Evolutionary conservation across 2,888 invertebrate genomes (phyloP), one percentile per base, ranked within the genome.

Genomic region (Meghimatium bilineatum): DNA sequence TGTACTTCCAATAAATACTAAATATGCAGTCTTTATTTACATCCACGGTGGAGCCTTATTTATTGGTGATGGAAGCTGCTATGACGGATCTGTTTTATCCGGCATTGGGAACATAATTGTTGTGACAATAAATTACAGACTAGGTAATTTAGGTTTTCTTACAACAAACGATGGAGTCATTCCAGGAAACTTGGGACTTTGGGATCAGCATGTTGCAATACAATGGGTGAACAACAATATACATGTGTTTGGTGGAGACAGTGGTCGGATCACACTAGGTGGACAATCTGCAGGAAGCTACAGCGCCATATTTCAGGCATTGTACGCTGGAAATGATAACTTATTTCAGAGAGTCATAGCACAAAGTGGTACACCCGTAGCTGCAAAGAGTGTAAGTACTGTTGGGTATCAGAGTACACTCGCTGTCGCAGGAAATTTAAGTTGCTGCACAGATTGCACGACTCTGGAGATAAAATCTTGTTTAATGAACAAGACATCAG

Each of bases 41-140:
- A 67, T 82, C n/a, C 76, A 82, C 23, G 82, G 82, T 0, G 82
- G 82, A 17, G 82, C 76, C 32, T 82, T 44, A 52, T 32, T 82
- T 23, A 0, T 23, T n/a, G 82, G 82, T 17, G 67, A 52, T n/a
- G 75, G 67, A 1, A 67, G 44, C 32, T 75, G 75, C 29, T 67
- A 76, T 29, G 76, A 82, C 6, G 66, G 66, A 23, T 49, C 67
- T 17, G 29, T 69, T 17, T 29, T 82, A 29, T 66, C 82, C 14
- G 76, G 67, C 6, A 14, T 52, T 20, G 80, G 80, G 5, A 29
- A 63, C 29, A 75, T 81, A 34, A 75, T 81, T 38, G 81, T 81
- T 17, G 81, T 81, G 32, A 75, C 74, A 38, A 74, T 81, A 34
- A 82, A 76, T 67, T 76, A 82, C 76, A 63, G 82, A 67, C 52